Conservation (phyloP, 2,797 vertebrate species). For the Paedocypris micromegethes region DNA sequence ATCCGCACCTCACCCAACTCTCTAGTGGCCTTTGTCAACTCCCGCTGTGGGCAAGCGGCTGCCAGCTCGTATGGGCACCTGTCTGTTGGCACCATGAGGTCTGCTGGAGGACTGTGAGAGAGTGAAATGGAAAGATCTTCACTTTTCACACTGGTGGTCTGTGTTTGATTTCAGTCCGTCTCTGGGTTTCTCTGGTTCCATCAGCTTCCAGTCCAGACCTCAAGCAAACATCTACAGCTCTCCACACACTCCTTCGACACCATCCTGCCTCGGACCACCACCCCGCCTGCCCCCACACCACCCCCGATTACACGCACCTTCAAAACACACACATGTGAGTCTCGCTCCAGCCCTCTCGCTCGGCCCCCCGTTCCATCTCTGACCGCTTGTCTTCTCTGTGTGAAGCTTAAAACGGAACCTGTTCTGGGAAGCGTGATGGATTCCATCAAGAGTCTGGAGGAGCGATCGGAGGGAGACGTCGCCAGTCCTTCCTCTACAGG, state of each 20-base stretch:
- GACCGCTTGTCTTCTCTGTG: background rate
- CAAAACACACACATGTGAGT: conserved; percentile 81
- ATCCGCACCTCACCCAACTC: conserved; percentile 97
- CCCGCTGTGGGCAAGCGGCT: conserved; percentile 80
- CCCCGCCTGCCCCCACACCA: conserved; percentile 68
- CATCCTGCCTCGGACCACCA: conserved; percentile 67
- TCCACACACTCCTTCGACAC: conserved; percentile 61
- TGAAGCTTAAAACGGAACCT: conserved; percentile 87
- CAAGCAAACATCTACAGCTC: conserved; percentile 73
- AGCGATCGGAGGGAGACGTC: conserved; percentile 86
- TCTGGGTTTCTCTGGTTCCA: conserved; percentile 78
- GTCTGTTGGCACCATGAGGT: conserved; percentile 94
- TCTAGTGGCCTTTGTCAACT: conserved; percentile 94
- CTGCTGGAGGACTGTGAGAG: background rate
- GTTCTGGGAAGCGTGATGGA: conserved; percentile 73
- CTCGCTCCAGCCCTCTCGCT: too few species aligned
- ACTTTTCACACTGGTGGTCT: background rate
- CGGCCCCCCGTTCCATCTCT: background rate
- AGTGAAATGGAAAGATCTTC: background rate
- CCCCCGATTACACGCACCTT: conserved; percentile 65
- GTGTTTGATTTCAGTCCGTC: conserved; percentile 67
- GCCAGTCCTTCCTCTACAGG: conserved; percentile 91
- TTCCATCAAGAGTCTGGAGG: conserved; percentile 79
- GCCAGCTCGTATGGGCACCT: conserved; percentile 93
- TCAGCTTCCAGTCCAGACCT: conserved; percentile 78